Conservation (phyloP, 2,797 vertebrate species). For the Poeciliopsis turneri region DNA sequence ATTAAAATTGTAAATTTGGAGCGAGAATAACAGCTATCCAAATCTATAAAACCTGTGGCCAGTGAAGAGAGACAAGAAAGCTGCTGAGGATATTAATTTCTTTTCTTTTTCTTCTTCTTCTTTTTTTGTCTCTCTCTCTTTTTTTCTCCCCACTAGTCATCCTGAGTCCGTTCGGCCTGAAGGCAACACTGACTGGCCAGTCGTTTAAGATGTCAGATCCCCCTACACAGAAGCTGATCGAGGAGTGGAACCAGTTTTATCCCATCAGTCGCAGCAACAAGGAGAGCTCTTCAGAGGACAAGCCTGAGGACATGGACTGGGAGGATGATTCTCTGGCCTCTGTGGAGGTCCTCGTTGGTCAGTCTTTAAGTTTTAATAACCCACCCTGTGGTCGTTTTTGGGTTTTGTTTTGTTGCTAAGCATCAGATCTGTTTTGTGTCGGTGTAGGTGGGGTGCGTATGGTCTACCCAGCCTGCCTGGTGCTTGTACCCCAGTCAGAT, state of each 20-base stretch:
- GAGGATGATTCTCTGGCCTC: slow-evolving; percentile 98
- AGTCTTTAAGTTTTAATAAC: slow-evolving; percentile 33
- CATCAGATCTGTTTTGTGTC: background rate
- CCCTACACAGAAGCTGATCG: slow-evolving; percentile 95
- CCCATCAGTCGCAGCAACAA: slow-evolving; percentile 92
- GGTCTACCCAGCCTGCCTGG: slow-evolving; percentile 97
- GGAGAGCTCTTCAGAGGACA: slow-evolving; percentile 87
- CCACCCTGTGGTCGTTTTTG: background rate
- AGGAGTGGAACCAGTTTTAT: slow-evolving; percentile 99
- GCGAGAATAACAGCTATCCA: background rate
- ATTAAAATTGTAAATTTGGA: background rate
- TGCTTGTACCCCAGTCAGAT: slow-evolving; percentile 97
- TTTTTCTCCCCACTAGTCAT: slow-evolving; percentile 83
- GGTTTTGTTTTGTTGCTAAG: slow-evolving; percentile 2
- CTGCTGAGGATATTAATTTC: background rate
- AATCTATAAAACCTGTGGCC: background rate
- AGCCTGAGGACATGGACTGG: slow-evolving; percentile 96
- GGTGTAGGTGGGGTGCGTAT: slow-evolving; percentile 93
- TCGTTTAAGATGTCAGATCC: slow-evolving; percentile 98
- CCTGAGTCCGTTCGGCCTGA: slow-evolving; percentile 96
- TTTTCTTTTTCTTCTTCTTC: background rate
- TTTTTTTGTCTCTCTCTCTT: background rate
- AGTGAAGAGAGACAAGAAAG: background rate
- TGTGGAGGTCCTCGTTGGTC: slow-evolving; percentile 98
- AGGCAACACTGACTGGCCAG: slow-evolving; percentile 96